Conservation (phyloP, 2,113 vertebrate species). For the Campylomormyrus numenius region DNA sequence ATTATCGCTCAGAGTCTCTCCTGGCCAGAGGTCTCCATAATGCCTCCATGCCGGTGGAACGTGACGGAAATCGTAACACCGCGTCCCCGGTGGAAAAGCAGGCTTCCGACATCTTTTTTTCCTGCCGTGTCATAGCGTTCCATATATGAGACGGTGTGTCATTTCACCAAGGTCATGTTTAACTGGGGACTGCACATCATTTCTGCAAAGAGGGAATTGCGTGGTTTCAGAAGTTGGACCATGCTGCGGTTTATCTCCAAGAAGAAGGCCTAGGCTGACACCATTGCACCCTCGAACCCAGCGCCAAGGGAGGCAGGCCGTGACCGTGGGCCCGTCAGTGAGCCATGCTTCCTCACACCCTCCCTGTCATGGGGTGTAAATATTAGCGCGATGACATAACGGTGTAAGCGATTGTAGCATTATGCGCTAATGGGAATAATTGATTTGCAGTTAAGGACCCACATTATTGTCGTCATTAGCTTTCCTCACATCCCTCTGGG, state of each 20-base stretch:
- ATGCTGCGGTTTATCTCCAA: not conserved
- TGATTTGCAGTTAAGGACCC: constrained; percentile 49
- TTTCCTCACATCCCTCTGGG: not conserved
- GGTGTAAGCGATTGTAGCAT: not conserved
- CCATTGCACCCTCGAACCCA: not conserved
- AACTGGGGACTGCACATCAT: not conserved
- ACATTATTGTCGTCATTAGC: not conserved
- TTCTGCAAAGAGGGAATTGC: not conserved
- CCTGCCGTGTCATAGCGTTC: not conserved
- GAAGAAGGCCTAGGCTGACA: not conserved
- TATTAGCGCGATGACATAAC: constrained; percentile 38
- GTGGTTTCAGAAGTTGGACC: not conserved
- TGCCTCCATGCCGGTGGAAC: not conserved
- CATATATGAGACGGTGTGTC: not conserved
- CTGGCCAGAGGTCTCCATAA: not conserved
- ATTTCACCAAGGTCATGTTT: not conserved
- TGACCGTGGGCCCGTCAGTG: not conserved
- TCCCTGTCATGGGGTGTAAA: constrained; percentile 34
- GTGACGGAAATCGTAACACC: not conserved
- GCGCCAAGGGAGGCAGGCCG: too few species aligned
- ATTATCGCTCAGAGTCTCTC: not conserved
- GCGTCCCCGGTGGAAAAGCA: not conserved
- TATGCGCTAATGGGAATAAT: constrained; percentile 27
- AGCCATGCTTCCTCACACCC: not conserved
- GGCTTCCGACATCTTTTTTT: not conserved